Base-by-base conservation (phyloP, 1,140 invertebrate genomes). In the Reticulitermes speratus region DNA sequence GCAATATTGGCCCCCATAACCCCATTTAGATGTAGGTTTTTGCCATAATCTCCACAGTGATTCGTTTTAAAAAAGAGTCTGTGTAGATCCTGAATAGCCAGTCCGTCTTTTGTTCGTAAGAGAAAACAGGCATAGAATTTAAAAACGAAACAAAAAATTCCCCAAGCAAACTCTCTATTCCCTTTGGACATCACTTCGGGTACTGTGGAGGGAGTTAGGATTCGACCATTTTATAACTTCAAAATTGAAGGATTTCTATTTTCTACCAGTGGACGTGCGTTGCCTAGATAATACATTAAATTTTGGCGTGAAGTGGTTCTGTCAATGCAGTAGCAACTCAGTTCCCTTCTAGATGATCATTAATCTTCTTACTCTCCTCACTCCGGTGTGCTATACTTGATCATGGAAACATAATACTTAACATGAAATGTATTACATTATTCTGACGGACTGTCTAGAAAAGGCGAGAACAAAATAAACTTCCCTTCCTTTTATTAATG, bases 131-230 rank as follows among this genome's bases (percentile, higher is more conserved):
- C 25, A 75, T 12, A 75, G 65, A 75, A 75, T 75, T 75, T 75
- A 75, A 75, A 75, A 75, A 75, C 65, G n/a, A 75, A 75, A 75
- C 65, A 75, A 75, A 75, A 59, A 75, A 75, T n/a, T 75, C 65
- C 65, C 65, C n/a, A 30, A 75, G 65, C 25, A 30, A 75, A 30
- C 65, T 25, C 25, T n/a, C 25, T 75, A 75, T 75, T 75, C 65
- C 25, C 65, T 75, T 6, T 14, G 65, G 65, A 75, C 65, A 25
- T 75, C n/a, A 75, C 14, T 55, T 55, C 19, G 14, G 14, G 19
- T 19, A 55, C 52, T 55, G 19, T 5, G 11, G n/a, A 75, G n/a
- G 9, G 65, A 30, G 65, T 8, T 30, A 75, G 65, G n/a, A 75
- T 75, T 75, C 65, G 7, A 75, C 25, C 65, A 30, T 75, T 25